Conservation (phyloP, 2,797 vertebrate species). For the Crax fasciolata region DNA sequence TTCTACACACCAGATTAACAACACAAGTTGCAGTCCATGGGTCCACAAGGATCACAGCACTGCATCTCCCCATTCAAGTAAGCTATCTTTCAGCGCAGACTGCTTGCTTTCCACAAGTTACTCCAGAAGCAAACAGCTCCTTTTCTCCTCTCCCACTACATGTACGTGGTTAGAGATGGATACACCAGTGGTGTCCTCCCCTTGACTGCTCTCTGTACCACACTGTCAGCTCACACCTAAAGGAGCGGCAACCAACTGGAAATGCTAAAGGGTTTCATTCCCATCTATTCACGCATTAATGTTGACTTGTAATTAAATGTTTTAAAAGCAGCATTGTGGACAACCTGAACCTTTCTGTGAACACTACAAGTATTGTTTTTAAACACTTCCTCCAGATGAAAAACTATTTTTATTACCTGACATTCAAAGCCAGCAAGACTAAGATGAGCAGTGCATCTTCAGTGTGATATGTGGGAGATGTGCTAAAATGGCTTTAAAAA, state of each 20-base stretch:
- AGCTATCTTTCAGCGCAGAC: background rate
- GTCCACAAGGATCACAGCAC: background rate
- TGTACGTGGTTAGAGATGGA: background rate
- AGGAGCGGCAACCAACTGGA: background rate
- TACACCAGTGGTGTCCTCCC: background rate
- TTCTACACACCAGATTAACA: background rate
- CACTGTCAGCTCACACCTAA: background rate
- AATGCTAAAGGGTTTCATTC: background rate
- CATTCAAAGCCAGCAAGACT: background rate
- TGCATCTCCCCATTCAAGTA: background rate
- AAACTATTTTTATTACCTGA: background rate
- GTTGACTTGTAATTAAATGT: background rate
- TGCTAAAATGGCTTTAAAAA: background rate
- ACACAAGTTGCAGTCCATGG: background rate
- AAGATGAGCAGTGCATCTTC: background rate
- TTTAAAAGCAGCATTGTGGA: background rate
- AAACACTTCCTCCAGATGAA: background rate
- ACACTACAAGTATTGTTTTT: background rate
- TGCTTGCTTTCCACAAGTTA: too few relatives aligned
- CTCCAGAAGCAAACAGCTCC: background rate
- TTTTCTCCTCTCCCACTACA: background rate
- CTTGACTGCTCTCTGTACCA: background rate
- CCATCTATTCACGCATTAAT: background rate
- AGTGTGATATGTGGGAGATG: background rate
- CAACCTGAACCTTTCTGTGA: background rate